Base-by-base conservation (phyloP, 1,140 invertebrate species). In the Nasonia longicornis region DNA sequence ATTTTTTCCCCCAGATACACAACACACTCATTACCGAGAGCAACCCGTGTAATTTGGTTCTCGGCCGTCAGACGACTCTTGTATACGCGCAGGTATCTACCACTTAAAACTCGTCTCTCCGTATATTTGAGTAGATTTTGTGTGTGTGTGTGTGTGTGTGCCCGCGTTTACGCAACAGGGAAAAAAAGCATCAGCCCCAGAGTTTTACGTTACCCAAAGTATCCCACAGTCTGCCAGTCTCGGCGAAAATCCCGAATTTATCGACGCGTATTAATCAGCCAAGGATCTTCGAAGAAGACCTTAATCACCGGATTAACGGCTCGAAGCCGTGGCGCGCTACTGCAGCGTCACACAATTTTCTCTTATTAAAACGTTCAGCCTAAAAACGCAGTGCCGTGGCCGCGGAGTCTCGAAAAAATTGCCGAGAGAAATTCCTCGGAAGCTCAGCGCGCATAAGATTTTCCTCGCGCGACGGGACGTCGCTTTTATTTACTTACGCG, bases 291-390 rank as follows among this genome's bases (percentile, higher is more conserved):
- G 7, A 52, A 73, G 16, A 73, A 73, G 3, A n/a, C 38, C 71
- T 52, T 26, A 73, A 73, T 73, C 45, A 29, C 35, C 11, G 16
- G 69, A 71, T 35, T 71, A 71, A 71, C 69, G 35, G 69, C 69
- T 12, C 11, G 11, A 29, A 31, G 66, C 26, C 35, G 16, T 26
- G 38, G 22, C 71, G 2, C 11, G 8, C 14, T 26, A 38, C 38
- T 73, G 71, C 71, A 73, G 8, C 71, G 71, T 73, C 71, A 73
- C 35, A 29, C 38, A 45, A 73, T 73, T 73, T 73, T 73, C 71
- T 73, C 71, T 52, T 73, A 26, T 52, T 73, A 52, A 26, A 67
- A 31, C 64, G 64, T 7, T 31, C 64, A 31, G 6, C 29, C 29
- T 67, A 67, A 67, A 29, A 67, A n/a, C 52, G 20, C 52, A 20